A percentile compares a stretch with the other conserved stretches of the same genome.
Conservation (phyloP, 1,140 invertebrate species). For the Bombus sylvicola region DNA sequence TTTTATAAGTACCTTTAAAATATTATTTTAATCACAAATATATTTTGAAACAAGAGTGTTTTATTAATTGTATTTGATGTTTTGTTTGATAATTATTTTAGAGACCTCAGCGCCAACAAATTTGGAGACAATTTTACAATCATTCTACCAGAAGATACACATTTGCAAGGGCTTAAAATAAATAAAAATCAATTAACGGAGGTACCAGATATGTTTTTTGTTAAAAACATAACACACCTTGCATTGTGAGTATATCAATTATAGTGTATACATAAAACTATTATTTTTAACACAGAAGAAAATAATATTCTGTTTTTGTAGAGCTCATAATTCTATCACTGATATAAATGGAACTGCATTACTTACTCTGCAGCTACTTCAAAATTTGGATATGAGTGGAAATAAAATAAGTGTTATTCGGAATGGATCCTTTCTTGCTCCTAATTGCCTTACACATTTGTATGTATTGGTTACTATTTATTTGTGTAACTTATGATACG, state of each 20-base stretch:
- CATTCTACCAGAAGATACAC: conserved; percentile 74
- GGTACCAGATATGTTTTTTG: conserved; percentile 74
- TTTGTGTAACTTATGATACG: too few relatives aligned
- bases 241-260: conserved; percentile 72
- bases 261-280: background rate
- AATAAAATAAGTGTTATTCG: conserved; percentile 86
- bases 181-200: conserved; percentile 78
- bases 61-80: background rate
- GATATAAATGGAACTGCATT: conserved; percentile 85
- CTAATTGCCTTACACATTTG: conserved; percentile 80
- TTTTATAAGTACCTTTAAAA: background rate
- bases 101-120: conserved; percentile 78
- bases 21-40: background rate
- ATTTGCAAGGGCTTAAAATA: conserved; percentile 80
- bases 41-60: background rate
- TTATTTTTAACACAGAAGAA: background rate
- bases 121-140: conserved; percentile 78
- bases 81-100: conserved; percentile 35
- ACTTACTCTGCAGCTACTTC: conserved; percentile 84
- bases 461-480: conserved; percentile 72
- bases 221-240: conserved; percentile 76
- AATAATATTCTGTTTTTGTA: conserved; percentile 60
- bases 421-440: conserved; percentile 80
- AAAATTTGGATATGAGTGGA: conserved; percentile 85
- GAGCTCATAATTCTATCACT: conserved; percentile 86